A percentile compares a stretch with the other conserved stretches of the same genome.
Conservation (phyloP, 2,888 invertebrate genomes). For the Eucera pruinosa region DNA sequence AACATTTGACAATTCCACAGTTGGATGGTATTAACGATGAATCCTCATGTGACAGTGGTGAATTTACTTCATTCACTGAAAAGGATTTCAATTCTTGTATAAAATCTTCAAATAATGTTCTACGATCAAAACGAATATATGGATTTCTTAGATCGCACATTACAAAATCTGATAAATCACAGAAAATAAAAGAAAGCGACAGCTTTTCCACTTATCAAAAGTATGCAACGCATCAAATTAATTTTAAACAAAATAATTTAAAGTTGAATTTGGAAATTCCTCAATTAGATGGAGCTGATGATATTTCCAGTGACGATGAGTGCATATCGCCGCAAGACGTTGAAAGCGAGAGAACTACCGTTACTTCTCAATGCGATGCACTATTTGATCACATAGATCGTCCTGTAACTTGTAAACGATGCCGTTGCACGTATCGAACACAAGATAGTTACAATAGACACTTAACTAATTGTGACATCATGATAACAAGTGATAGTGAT, state of each 20-base stretch:
- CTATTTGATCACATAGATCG: slow-evolving; percentile 87
- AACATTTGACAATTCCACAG: slow-evolving; percentile 86
- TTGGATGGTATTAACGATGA: slow-evolving; percentile 90
- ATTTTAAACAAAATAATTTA: slow-evolving; percentile 59
- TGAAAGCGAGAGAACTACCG: slow-evolving; percentile 51
- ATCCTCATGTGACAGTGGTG: slow-evolving; percentile 82
- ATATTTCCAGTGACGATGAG: slow-evolving; percentile 86
- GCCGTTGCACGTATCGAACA: slow-evolving; percentile 94
- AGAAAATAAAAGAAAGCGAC: slow-evolving; percentile 26
- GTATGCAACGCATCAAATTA: slow-evolving; percentile 27
- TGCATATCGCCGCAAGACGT: slow-evolving; percentile 68
- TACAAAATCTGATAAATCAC: slow-evolving; percentile 56
- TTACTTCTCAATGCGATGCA: slow-evolving; percentile 70
- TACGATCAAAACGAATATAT: slow-evolving; percentile 85
- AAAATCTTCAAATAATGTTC: slow-evolving; percentile 84
- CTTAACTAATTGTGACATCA: slow-evolving; percentile 90
- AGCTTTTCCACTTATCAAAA: slow-evolving; percentile 9
- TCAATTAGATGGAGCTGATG: slow-evolving; percentile 90
- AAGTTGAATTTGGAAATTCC: slow-evolving; percentile 84
- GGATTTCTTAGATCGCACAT: slow-evolving; percentile 83
- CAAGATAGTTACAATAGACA: slow-evolving; percentile 93
- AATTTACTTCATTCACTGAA: slow-evolving; percentile 75
- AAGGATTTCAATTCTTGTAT: slow-evolving; percentile 84
- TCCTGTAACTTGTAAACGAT: slow-evolving; percentile 94
- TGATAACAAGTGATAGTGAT: slow-evolving; percentile 93